These are phyloP conservation scores for Apis cerana DNA, from an alignment of 1,140 invertebrate genomes.

Conservation along the genomic window DNA sequence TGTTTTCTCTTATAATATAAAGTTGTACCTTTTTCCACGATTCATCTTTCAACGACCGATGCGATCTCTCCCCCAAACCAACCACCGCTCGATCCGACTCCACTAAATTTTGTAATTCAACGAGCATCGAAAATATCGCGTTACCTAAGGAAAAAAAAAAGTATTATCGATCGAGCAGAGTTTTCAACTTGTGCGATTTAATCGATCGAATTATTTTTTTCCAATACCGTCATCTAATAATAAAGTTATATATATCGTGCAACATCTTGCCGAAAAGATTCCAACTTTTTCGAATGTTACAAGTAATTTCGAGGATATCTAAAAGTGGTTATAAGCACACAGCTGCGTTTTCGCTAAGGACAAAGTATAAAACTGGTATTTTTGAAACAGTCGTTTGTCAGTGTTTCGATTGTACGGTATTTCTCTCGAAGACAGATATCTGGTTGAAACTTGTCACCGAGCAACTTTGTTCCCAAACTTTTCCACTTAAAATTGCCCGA, in stretches of 20 bases:
- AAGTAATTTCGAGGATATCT: background rate
- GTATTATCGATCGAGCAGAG: too few relatives aligned
- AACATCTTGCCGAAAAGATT: too few relatives aligned
- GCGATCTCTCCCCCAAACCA: background rate
- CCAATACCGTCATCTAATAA: too few relatives aligned
- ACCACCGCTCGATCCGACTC: too few relatives aligned
- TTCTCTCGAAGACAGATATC: background rate
- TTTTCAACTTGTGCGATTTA: too few relatives aligned
- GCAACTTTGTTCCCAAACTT: background rate
- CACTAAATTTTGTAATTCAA: too few relatives aligned
- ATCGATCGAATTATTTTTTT: too few relatives aligned
- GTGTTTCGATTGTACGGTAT: background rate
- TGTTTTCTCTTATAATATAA: background rate
- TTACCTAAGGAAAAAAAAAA: too few relatives aligned
- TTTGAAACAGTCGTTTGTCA: conserved; percentile 8
- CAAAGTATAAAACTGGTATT: background rate
- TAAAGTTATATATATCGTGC: too few relatives aligned
- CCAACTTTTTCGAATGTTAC: background rate
- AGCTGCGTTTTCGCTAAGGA: background rate
- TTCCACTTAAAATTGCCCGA: background rate
- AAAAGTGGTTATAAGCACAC: background rate
- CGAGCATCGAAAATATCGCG: too few relatives aligned
- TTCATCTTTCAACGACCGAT: background rate
- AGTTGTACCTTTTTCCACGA: background rate
- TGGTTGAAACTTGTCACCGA: background rate